Evolutionary conservation across 2,888 invertebrate species (phyloP), one percentile per base, ranked within the genome.

Genomic region (Aporophyla nigra): DNA sequence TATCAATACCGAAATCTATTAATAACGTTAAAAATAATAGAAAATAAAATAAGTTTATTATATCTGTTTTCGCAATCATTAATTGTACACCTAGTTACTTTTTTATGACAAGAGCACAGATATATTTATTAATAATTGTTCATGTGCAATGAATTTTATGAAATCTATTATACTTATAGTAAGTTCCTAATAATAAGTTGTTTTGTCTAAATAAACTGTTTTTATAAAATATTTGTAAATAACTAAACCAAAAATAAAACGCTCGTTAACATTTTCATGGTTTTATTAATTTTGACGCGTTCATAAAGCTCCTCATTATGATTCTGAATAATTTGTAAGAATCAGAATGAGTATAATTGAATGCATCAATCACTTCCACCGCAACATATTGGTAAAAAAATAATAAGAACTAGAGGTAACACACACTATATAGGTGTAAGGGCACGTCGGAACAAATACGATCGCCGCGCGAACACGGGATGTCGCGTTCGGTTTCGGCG

Each of bases 181-280:
- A 56, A 74, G 74, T 80, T 71, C 59, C 46, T 82, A 71, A 68
- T 2, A 40, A 16, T 80, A 82, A 65, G 70, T 76, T 61, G 81
- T 82, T 84, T 81, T 56, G 56, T 85, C 75, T 53, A 73, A 65
- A 65, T 56, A 78, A 71, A 68, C 46, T 71, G 65, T 74, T 69
- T 79, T 79, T 71, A 49, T 75, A 53, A 72, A 72, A 77, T 68
- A 59, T 76, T 80, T 82, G 84, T 76, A 85, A 82, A 83, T 78
- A 83, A 83, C 69, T 83, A 87, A 87, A 88, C 88, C 79, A 87
- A 82, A 89, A 88, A 88, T 89, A 86, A 88, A 86, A 88, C 74
- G 66, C 76, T 86, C 76, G 88, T 89, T 87, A 87, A 86, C 67
- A 82, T 86, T 85, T 82, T 73, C 46, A 78, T 87, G 66, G 69